Evolutionary conservation across 2,797 vertebrate species (phyloP).

Genomic region (Danio aesculapii): DNA sequence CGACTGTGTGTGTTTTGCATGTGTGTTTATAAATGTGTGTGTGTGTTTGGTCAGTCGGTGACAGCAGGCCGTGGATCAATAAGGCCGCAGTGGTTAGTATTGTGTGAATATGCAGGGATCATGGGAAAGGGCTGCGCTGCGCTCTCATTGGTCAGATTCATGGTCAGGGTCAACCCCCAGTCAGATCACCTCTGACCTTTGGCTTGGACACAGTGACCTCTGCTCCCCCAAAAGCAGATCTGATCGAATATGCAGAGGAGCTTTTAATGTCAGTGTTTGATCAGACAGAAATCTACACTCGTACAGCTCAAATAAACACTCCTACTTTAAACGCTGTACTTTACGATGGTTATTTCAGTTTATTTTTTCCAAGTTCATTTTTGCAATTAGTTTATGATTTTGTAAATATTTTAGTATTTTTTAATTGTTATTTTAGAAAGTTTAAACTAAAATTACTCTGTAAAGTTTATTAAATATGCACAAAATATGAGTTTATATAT

Average conservation of each 20-base stretch:
- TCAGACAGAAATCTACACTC: background rate
- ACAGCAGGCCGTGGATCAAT: constrained; percentile 73
- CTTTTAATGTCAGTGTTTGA: background rate
- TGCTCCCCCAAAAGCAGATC: background rate
- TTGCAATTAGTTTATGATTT: too few species aligned
- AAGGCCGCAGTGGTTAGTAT: constrained; percentile 78
- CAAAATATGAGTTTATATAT: too few species aligned
- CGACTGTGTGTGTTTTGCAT: too few species aligned
- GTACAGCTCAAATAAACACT: too few species aligned
- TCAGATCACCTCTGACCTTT: constrained; percentile 59
- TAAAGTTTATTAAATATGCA: too few species aligned
- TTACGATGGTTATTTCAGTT: too few species aligned
- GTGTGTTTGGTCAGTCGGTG: constrained; percentile 1
- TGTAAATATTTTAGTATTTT: too few species aligned
- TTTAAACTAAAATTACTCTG: too few species aligned
- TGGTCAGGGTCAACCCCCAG: constrained; percentile 58
- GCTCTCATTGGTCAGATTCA: constrained; percentile 68
- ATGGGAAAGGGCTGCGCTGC: constrained; percentile 72
- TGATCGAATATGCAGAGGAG: constrained; percentile 16
- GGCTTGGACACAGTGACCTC: constrained; percentile 8
- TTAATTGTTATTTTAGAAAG: too few species aligned
- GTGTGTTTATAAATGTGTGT: too few species aligned
- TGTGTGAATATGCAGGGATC: constrained; percentile 74
- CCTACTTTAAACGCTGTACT: too few species aligned
- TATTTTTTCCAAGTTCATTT: too few species aligned